Evolutionary conservation across 2,113 vertebrate species (phyloP).

Genomic region (Otus sunia): DNA sequence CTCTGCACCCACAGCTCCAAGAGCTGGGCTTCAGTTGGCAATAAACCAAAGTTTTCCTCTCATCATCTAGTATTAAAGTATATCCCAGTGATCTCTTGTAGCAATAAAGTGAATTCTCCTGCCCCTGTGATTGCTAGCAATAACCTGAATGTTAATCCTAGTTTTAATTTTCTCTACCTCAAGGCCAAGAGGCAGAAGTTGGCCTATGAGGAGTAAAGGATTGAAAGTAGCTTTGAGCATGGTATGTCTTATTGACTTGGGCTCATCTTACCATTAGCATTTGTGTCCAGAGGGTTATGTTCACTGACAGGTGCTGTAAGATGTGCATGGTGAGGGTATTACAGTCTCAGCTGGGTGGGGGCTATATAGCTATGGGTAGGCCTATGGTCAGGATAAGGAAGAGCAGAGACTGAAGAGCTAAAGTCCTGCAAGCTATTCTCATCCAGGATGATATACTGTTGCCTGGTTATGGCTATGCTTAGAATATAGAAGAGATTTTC

Average conservation of each 20-base stretch:
- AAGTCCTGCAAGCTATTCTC: not conserved
- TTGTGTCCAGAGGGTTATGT: not conserved
- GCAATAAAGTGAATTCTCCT: not conserved
- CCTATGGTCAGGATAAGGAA: not conserved
- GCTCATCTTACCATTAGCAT: not conserved
- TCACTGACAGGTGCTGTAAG: not conserved
- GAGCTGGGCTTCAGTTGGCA: not conserved
- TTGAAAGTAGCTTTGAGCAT: not conserved
- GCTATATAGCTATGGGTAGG: not conserved
- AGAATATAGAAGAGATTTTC: not conserved
- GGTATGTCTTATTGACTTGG: not conserved
- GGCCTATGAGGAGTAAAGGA: not conserved
- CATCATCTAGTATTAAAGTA: not conserved
- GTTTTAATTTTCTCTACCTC: not conserved
- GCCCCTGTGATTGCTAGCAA: not conserved
- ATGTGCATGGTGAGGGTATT: not conserved
- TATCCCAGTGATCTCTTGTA: not conserved
- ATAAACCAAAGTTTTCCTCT: not conserved
- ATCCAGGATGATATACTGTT: not conserved
- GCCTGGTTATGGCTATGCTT: not conserved
- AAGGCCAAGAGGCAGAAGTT: not conserved
- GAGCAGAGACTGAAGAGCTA: not conserved
- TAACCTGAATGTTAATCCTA: not conserved
- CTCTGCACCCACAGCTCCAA: not conserved
- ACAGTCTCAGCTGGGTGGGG: not conserved